Percentiles rank a stretch among this genome's conserved stretches.
Evolutionary conservation across 2,113 vertebrate species (phyloP).

Genomic region (Percina caprodes): DNA sequence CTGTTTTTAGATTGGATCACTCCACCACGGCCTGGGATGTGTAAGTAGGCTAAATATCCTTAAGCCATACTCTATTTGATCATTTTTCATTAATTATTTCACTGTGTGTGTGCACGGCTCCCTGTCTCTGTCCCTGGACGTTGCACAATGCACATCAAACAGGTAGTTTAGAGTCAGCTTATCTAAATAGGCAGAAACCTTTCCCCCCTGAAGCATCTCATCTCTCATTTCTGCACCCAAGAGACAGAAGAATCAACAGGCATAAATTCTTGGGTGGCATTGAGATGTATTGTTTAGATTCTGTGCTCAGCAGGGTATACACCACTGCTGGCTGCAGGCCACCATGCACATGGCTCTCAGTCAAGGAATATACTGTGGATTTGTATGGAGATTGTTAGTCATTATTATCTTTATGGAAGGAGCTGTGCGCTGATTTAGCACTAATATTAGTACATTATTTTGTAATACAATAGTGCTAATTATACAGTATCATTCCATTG

Average conservation of each 20-base stretch:
- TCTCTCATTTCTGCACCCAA: neutral
- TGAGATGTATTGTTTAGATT: conserved; percentile 48
- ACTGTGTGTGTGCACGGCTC: neutral
- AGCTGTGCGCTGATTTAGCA: neutral
- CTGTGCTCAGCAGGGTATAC: conserved; percentile 26
- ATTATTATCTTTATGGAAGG: neutral
- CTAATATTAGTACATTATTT: neutral
- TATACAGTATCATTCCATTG: neutral
- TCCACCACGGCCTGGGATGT: conserved; percentile 97
- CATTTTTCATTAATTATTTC: conserved; percentile 11
- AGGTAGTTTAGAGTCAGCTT: conserved; percentile 32
- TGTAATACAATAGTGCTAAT: neutral
- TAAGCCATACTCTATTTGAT: conserved; percentile 18
- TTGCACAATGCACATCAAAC: conserved; percentile 3
- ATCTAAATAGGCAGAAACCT: conserved; percentile 6
- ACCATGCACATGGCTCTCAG: neutral
- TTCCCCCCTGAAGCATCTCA: conserved; percentile 21
- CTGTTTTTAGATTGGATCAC: conserved; percentile 91
- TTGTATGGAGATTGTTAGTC: neutral
- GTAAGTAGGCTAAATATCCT: conserved; percentile 87
- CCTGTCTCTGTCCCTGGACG: neutral
- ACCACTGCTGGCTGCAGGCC: conserved; percentile 6
- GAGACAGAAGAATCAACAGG: conserved; percentile 18
- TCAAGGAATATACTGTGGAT: conserved; percentile 3
- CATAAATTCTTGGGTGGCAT: conserved; percentile 29